phyloP scores from a whole-genome alignment of 2,888 invertebrate species.

The Drosophila robusta region DNA sequence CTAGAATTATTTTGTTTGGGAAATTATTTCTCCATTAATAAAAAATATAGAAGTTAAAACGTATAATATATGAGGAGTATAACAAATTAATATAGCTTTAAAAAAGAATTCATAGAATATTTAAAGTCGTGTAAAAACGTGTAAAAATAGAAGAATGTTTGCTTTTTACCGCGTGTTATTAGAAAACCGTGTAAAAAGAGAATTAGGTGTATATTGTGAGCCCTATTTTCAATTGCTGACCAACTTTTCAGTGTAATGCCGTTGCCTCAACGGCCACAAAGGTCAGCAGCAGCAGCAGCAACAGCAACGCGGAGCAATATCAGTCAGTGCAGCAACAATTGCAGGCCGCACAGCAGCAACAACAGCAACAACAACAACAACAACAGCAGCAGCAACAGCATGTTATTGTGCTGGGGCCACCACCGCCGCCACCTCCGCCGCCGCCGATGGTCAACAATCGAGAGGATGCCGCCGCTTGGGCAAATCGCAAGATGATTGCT shows the following conservation, averaged over 20 bases:
- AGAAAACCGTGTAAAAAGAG: no score
- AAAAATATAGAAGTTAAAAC: no score
- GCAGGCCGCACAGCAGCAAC: slow-evolving; percentile 59
- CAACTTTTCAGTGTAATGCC: slow-evolving; percentile 73
- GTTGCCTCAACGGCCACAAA: slow-evolving; percentile 58
- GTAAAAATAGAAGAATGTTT: no score
- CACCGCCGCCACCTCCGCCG: slow-evolving; percentile 69
- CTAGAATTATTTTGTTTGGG: no score
- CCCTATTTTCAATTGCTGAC: slow-evolving; percentile 22
- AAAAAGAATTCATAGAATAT: no score
- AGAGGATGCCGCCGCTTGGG: slow-evolving; percentile 84
- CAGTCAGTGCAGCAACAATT: slow-evolving; percentile 63
- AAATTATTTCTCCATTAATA: no score
- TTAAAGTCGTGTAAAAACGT: no score
- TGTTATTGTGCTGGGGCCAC: slow-evolving; percentile 62
- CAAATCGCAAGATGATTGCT: slow-evolving; percentile 79
- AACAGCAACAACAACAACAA: slow-evolving; percentile 50
- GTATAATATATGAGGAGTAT: no score
- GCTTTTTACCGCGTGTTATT: no score
- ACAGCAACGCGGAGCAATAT: slow-evolving; percentile 62
- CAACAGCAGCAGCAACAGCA: slow-evolving; percentile 58
- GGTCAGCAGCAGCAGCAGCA: slow-evolving; percentile 44
- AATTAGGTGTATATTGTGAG: no score
- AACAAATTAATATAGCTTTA: no score
- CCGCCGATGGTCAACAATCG: slow-evolving; percentile 80